Conservation (phyloP, 2,888 invertebrate species). For the Liodrosophila aerea region DNA sequence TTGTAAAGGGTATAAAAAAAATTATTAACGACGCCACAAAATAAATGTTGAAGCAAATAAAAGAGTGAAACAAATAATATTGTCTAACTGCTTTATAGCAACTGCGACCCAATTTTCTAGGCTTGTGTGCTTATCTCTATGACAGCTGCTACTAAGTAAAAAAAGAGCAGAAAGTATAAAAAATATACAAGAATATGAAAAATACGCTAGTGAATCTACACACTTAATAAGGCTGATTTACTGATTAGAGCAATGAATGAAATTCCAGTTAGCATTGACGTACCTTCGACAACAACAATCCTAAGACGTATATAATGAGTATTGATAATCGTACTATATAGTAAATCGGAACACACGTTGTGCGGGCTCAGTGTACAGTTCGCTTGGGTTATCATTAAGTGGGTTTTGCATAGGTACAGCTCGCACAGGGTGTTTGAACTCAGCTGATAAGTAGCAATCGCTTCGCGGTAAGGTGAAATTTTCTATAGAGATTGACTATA, state of each 20-base stretch:
- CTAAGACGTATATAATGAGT: not conserved
- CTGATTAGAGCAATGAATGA: conserved; percentile 67
- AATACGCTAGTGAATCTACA: not conserved
- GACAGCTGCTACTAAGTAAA: conserved; percentile 49
- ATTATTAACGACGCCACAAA: conserved; percentile 72
- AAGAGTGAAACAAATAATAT: conserved; percentile 26
- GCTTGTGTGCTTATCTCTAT: conserved; percentile 53
- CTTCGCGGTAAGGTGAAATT: conserved; percentile 20
- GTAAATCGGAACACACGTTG: conserved; percentile 41
- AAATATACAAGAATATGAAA: conserved; percentile 3
- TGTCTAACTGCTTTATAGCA: conserved; percentile 69
- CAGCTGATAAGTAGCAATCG: conserved; percentile 29
- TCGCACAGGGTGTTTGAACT: conserved; percentile 48
- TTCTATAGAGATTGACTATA: too few relatives aligned
- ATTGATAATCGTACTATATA: conserved; percentile 11
- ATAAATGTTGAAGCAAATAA: conserved; percentile 53
- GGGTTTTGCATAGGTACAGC: conserved; percentile 44
- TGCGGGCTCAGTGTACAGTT: conserved; percentile 20
- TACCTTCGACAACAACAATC: conserved; percentile 46
- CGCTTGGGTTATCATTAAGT: conserved; percentile 62
- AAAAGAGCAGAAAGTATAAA: conserved; percentile 10
- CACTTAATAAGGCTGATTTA: conserved; percentile 13
- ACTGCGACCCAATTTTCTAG: conserved; percentile 70
- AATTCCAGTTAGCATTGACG: conserved; percentile 65
- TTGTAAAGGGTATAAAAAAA: conserved; percentile 10